phyloP scores from a whole-genome alignment of 1,140 invertebrate genomes.

The Scaptomyza pallida region DNA sequence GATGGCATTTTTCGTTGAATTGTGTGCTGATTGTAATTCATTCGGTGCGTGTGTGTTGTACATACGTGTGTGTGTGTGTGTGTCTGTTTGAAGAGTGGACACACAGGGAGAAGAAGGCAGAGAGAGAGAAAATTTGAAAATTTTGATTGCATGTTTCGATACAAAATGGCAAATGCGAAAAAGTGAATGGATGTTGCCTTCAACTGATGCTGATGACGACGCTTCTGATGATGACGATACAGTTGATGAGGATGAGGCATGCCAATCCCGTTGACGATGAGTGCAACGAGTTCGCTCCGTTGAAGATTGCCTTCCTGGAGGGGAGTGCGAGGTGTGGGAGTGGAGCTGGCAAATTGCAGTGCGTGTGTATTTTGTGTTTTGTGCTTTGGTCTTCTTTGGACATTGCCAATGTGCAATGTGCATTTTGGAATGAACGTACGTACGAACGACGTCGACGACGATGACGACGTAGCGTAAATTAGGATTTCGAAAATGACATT shows the following conservation, averaged over 20 bases:
- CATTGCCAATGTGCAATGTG: slow-evolving; percentile 67
- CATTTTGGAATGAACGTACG: slow-evolving; percentile 70
- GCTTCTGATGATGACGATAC: slow-evolving; percentile 34
- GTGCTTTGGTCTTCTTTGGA: slow-evolving; percentile 56
- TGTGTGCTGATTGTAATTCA: slow-evolving; percentile 82
- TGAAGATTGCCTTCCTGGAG: slow-evolving; percentile 50
- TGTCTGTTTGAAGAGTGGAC: slow-evolving; percentile 53
- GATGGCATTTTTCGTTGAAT: slow-evolving; percentile 82
- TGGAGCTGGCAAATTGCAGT: slow-evolving; percentile 59
- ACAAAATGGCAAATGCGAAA: slow-evolving; percentile 75
- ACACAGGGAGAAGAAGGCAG: slow-evolving; percentile 7
- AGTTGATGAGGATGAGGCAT: slow-evolving; percentile 73
- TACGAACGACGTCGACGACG: no score
- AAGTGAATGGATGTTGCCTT: slow-evolving; percentile 37
- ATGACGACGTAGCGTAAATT: slow-evolving; percentile 82
- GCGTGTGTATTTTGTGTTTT: slow-evolving; percentile 57
- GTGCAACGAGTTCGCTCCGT: slow-evolving; percentile 29
- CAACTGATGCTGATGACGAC: slow-evolving; percentile 1
- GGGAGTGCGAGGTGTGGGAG: neutral
- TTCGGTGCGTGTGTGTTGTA: slow-evolving; percentile 67
- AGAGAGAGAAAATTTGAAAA: slow-evolving; percentile 76
- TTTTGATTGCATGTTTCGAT: slow-evolving; percentile 83
- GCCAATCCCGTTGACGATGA: slow-evolving; percentile 70
- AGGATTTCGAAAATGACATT: slow-evolving; percentile 84
- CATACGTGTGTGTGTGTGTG: slow-evolving; percentile 31